Evolutionary conservation across 2,113 vertebrate species (phyloP).

Genomic region (Melanerpes aurifrons): DNA sequence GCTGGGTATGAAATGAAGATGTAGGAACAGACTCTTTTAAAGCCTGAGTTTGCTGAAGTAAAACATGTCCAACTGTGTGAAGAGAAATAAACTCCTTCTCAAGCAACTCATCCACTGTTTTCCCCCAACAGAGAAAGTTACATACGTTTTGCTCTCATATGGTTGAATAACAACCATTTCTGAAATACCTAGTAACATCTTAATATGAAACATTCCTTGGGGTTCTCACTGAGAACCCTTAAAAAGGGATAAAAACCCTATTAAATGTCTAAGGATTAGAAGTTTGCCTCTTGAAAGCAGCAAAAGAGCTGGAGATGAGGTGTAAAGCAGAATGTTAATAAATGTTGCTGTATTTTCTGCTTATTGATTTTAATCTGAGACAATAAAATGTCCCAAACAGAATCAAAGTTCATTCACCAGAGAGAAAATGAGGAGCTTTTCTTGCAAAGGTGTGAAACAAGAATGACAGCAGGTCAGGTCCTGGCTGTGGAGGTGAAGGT

Average conservation of each 20-base stretch:
- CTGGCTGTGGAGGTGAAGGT: not conserved
- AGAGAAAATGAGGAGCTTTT: not conserved
- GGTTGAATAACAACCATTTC: not conserved
- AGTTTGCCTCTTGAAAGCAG: not conserved
- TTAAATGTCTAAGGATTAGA: not conserved
- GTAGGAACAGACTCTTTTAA: not conserved
- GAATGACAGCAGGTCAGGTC: not conserved
- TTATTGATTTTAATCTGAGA: not conserved
- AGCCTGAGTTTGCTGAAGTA: not conserved
- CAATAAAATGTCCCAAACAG: not conserved
- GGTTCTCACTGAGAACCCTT: not conserved
- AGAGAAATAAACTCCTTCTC: not conserved
- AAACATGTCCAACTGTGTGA: slow-evolving; percentile 1
- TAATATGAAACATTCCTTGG: not conserved
- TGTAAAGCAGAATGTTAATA: not conserved
- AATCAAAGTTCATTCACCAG: not conserved
- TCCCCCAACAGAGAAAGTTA: not conserved
- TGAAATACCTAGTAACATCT: not conserved
- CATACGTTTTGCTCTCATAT: not conserved
- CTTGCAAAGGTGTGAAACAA: not conserved
- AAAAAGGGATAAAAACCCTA: not conserved
- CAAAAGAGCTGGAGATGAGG: not conserved
- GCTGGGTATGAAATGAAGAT: not conserved
- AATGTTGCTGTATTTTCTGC: not conserved
- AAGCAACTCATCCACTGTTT: not conserved